These are phyloP conservation scores for Zoroaster sp. DNA, from an alignment of 53 echinoderm and acorn worm species.

Conservation along the genomic window DNA sequence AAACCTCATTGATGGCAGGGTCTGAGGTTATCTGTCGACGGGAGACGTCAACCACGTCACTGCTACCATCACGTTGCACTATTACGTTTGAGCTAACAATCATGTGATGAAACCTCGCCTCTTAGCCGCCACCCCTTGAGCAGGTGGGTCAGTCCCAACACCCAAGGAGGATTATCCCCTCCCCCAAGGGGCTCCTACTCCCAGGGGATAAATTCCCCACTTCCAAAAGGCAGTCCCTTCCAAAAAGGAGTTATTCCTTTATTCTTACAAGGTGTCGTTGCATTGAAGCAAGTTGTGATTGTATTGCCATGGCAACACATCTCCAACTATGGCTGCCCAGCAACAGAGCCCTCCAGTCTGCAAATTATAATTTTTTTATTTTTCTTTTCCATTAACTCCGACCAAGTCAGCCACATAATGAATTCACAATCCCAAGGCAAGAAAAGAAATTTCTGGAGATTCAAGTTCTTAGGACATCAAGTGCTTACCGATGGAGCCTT, in stretches of 20 bases:
- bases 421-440: not conserved
- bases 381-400: not conserved
- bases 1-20: too few relatives aligned
- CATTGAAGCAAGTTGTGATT: not conserved
- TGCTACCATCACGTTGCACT: too few relatives aligned
- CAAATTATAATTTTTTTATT: not conserved
- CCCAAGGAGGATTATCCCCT: not conserved
- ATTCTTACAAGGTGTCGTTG: too few relatives aligned
- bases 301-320: not conserved
- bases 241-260: not conserved
- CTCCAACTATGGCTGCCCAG: not conserved
- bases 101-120: too few relatives aligned
- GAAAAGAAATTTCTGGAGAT: not conserved
- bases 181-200: not conserved
- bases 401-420: not conserved
- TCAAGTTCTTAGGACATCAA: too few relatives aligned
- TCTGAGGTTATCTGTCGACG: too few relatives aligned
- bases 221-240: not conserved
- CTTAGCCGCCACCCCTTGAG: too few relatives aligned
- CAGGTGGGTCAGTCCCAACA: not conserved
- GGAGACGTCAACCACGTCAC: too few relatives aligned
- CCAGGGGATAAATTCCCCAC: too few relatives aligned
- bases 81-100: too few relatives aligned
- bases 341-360: not conserved
- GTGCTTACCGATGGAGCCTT: too few relatives aligned